Conservation (phyloP, 1,140 invertebrate species). For the Zaprionus ornatus region DNA sequence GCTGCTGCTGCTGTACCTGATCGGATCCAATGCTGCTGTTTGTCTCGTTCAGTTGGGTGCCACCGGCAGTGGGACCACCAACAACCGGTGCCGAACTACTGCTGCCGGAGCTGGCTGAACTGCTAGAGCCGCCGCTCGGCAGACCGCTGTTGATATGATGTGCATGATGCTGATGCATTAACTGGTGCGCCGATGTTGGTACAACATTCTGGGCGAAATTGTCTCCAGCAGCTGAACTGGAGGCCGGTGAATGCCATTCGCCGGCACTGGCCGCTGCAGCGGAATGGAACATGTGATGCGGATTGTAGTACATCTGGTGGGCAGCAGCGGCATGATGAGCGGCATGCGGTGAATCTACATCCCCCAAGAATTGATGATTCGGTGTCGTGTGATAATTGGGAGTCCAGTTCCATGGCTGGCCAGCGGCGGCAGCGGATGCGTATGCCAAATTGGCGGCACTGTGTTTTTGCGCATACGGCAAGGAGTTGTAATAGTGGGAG, state of each 20-base stretch:
- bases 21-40: slow-evolving; percentile 65
- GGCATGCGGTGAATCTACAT: slow-evolving; percentile 83
- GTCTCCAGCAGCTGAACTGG: slow-evolving; percentile 64
- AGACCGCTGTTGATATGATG: slow-evolving; percentile 66
- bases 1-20: slow-evolving; percentile 42
- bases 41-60: slow-evolving; percentile 72
- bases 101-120: slow-evolving; percentile 75
- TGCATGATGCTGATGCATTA: slow-evolving; percentile 81
- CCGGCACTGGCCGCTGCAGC: slow-evolving; percentile 61
- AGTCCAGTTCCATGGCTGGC: slow-evolving; percentile 79
- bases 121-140: slow-evolving; percentile 73
- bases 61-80: slow-evolving; percentile 51
- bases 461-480: slow-evolving; percentile 79
- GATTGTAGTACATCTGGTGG: slow-evolving; percentile 84
- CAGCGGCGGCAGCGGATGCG: slow-evolving; percentile 58
- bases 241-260: slow-evolving; percentile 80
- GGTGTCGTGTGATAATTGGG: slow-evolving; percentile 82
- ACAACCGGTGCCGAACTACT: slow-evolving; percentile 72
- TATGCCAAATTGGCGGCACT: slow-evolving; percentile 79
- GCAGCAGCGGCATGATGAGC: slow-evolving; percentile 69
- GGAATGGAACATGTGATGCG: slow-evolving; percentile 81
- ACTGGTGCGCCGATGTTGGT: slow-evolving; percentile 82
- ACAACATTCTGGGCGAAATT: slow-evolving; percentile 77
- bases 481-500: slow-evolving; percentile 78
- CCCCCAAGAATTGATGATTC: slow-evolving; percentile 84